Percentiles rank a stretch among this genome's conserved stretches.
Conservation (phyloP, 2,888 invertebrate genomes). For the Chalcosyrphus nemorum region DNA sequence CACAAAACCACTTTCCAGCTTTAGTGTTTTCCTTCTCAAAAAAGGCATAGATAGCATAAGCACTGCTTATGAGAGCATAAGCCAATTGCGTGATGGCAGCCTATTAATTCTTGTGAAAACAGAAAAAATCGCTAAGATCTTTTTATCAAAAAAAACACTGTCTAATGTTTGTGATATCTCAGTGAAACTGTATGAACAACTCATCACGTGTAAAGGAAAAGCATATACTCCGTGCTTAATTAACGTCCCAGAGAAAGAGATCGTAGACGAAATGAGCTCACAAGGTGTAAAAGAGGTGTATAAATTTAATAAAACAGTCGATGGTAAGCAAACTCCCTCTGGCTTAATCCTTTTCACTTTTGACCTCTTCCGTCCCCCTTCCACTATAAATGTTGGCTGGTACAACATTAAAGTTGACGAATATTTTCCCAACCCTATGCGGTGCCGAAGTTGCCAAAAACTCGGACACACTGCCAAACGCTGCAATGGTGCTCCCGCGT, state of each 20-base stretch:
- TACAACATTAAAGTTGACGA: conserved; percentile 13
- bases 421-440: conserved; percentile 29
- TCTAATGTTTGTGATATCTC: neutral
- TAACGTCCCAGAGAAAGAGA: conserved; percentile 21
- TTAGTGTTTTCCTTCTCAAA: conserved; percentile 13
- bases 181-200: neutral
- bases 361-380: conserved; percentile 29
- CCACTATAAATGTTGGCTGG: conserved; percentile 11
- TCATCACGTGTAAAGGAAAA: conserved; percentile 7
- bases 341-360: conserved; percentile 31
- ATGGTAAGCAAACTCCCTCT: neutral
- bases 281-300: conserved; percentile 32
- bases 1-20: neutral
- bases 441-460: conserved; percentile 19
- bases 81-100: conserved; percentile 4
- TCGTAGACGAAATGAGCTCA: conserved; percentile 26
- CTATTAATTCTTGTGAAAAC: neutral
- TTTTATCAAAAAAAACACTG: neutral
- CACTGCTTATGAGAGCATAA: conserved; percentile 11
- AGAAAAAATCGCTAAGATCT: neutral
- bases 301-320: conserved; percentile 16
- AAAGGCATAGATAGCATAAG: conserved; percentile 10
- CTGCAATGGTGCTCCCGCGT: neutral
- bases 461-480: conserved; percentile 9
- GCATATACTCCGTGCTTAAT: conserved; percentile 22